Base-by-base conservation (phyloP, 2,888 invertebrate genomes). In the Dasysyrphus albostriatus region DNA sequence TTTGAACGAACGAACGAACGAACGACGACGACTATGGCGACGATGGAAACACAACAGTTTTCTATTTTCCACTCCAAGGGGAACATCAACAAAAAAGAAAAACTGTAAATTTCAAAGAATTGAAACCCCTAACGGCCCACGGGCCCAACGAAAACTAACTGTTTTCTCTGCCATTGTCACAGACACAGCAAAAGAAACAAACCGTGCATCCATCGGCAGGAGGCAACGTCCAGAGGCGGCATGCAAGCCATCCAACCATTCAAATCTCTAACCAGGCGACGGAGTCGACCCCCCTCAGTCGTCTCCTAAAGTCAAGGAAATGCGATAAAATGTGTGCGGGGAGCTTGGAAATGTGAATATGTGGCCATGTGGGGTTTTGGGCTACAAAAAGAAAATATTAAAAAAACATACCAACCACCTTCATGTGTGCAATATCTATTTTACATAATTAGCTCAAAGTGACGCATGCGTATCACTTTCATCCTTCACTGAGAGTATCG, bases 381-480 rank as follows among this genome's bases (percentile, higher is more conserved):
- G 61, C 58, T n/a, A 51, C 12, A 12, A 59, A 59, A 37, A 72
- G 44, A 78, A 56, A 59, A 34, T 24, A 24, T 24, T 24, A 51
- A 16, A 42, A 29, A 44, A 29, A 44, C 7, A 44, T 10, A 32
- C 10, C 44, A 47, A 32, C 70, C 44, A 80, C 69, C 59, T 79
- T 74, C 76, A 63, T 88, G 87, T 78, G 81, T 88, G 80, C 74
- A 83, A 80, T 73, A 85, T 88, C 80, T 88, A 83, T 88, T 88
- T 88, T 88, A 84, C 88, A 88, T 88, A 88, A 88, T 88, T 85
- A 88, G 88, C 88, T 88, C 77, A 83, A 85, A 82, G 84, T 69
- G 81, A 83, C 88, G 88, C 88, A 88, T 76, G 88, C 88, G 88
- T 83, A 58, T 78, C 24, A 73, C 47, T 39, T 65, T 51, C 74